Percentiles rank a stretch among this genome's conserved stretches.
Evolutionary conservation across 2,113 vertebrate species (phyloP).

Genomic region (Gambusia holbrooki): DNA sequence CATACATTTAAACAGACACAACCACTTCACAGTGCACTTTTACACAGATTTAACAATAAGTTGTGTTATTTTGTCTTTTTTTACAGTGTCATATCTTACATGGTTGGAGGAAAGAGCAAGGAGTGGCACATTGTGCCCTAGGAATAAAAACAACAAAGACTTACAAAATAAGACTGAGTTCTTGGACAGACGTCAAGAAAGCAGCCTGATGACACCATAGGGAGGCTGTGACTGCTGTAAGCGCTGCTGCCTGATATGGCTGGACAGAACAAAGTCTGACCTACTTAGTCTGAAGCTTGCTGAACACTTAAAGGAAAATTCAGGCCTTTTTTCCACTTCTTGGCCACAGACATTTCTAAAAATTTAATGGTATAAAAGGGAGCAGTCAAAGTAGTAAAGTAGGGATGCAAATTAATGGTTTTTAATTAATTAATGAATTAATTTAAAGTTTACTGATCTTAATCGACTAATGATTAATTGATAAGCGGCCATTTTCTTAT

Average conservation of each 20-base stretch:
- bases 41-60: background rate
- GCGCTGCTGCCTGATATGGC: conserved; percentile 21
- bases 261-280: conserved; percentile 2
- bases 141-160: conserved; percentile 31
- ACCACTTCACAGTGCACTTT: background rate
- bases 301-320: conserved; percentile 2
- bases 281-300: conserved; percentile 3
- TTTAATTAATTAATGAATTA: too few species aligned
- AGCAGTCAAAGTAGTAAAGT: background rate
- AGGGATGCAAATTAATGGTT: background rate
- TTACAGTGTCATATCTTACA: too few species aligned
- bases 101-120: background rate
- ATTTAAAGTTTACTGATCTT: too few species aligned
- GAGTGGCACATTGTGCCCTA: background rate
- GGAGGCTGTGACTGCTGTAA: conserved; percentile 9
- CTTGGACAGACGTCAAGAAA: conserved; percentile 26
- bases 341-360: background rate
- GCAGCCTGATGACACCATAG: conserved; percentile 15
- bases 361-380: background rate
- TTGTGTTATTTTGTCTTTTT: background rate
- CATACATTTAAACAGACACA: background rate
- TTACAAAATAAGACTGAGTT: conserved; percentile 20
- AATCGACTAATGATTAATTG: too few species aligned
- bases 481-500: too few species aligned
- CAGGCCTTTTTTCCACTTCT: background rate